Base-by-base conservation (phyloP, 1,140 invertebrate genomes). In the Berghia stephanieae region DNA sequence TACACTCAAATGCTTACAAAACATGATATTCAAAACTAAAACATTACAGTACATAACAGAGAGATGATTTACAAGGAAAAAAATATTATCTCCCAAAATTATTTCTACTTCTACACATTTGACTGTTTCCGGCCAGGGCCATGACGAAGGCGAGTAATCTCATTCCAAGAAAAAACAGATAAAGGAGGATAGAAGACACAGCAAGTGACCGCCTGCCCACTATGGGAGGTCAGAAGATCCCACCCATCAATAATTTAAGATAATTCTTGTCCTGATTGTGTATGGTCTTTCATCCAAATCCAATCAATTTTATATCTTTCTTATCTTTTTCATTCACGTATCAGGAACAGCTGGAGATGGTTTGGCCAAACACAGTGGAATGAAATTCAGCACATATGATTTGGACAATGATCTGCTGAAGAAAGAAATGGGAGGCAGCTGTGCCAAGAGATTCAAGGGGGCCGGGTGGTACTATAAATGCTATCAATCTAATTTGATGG, bases 401-500 rank as follows among this genome's bases (percentile, higher is more conserved):
- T 85, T 85, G 8, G 90, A 91, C 78, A 92, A 93, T 85, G 92
- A 93, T 82, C 82, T 89, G 66, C 90, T 86, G 24, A 83, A 78
- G 1, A 80, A 83, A 68, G 82, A 85, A 70, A 83, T 86, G 78
- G 86, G 83, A 16, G 86, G 86, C 24, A 87, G 84, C 78, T 88
- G 87, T 82, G 85, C 86, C 4, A 83, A 84, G 6, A 79, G 88
- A 27, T 89, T 89, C 75, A 52, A 75, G 44, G 91, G 91, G 2
- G 92, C 92, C 0, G 92, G 92, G 91, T 93, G 92, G 92, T 93
- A 92, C 85, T 91, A 92, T 83, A 92, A 91, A 89, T 93, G 92
- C 80, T 92, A 92, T 82, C 90, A 92, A 84, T 88, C 91, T 36
- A 93, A 93, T 86, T 85, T 93, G 46, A 92, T 92, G 84, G 92